Conservation (phyloP, 2,113 vertebrate species). For the Marmota flaviventris region DNA sequence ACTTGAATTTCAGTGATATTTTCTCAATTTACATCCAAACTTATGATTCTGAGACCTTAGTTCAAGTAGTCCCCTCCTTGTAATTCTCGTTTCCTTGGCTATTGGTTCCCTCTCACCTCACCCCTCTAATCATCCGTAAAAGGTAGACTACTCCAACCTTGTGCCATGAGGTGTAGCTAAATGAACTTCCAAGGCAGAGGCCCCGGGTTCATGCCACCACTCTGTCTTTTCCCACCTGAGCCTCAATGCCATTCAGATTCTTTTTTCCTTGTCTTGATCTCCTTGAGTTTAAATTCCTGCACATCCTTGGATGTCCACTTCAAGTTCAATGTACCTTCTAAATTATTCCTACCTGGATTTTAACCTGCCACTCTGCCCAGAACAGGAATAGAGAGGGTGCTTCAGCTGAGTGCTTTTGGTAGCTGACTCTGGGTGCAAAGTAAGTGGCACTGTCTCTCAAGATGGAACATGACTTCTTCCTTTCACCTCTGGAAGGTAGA, state of each 20-base stretch:
- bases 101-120: background rate
- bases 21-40: background rate
- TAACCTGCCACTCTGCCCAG: background rate
- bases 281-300: background rate
- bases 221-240: background rate
- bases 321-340: background rate
- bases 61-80: background rate
- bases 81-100: background rate
- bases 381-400: background rate
- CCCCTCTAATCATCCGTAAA: background rate
- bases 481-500: rapidly evolving
- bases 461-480: background rate
- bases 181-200: background rate
- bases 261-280: background rate
- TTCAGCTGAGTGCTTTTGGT: background rate
- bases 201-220: background rate
- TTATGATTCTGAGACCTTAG: background rate
- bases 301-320: background rate
- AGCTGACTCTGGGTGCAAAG: background rate
- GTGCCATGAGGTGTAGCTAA: background rate
- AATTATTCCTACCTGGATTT: background rate
- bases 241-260: background rate
- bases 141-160: background rate
- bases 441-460: conserved; percentile 14
- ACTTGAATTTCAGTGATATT: background rate